These are phyloP conservation scores for human (Homo sapiens) DNA, from an alignment of 2,113 vertebrate species.

Conservation along the genomic window GRCh38 chr7:16158001-16158500, in stretches of 20 bases:
- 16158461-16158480: conserved; percentile 54
- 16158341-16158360: neutral
- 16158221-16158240: neutral
- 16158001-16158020: too few species aligned
- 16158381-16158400: conserved; percentile 24
- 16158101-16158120: too few species aligned
- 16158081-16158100: too few species aligned
- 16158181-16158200: neutral
- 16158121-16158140: too few species aligned
- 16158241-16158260: neutral
- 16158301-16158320: neutral
- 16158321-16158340: neutral
- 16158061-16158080: too few species aligned
- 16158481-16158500: conserved; percentile 48
- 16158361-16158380: neutral
- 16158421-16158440: conserved; percentile 69
- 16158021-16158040: too few species aligned
- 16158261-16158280: neutral
- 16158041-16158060: too few species aligned
- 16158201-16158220: neutral
- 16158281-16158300: neutral
- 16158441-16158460: conserved; percentile 51
- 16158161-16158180: too few species aligned
- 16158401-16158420: conserved; percentile 35
- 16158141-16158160: too few species aligned